These are phyloP conservation scores for Athetis lepigone DNA, from an alignment of 2,888 invertebrate species.

Conservation along the genomic window DNA sequence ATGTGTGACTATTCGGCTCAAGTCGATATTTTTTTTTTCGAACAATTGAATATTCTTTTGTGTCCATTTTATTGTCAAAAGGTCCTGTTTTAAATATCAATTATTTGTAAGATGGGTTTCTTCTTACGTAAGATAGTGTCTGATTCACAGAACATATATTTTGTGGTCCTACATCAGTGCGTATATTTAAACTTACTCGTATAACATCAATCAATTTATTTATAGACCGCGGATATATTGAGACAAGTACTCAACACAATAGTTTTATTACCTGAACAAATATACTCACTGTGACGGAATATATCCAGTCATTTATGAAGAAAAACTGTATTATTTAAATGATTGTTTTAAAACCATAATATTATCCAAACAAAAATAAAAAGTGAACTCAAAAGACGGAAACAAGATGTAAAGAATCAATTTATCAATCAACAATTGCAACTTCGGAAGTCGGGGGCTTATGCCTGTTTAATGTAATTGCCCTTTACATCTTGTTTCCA, in stretches of 20 bases:
- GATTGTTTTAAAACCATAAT: too few relatives aligned
- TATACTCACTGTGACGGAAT: not conserved
- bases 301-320: not conserved
- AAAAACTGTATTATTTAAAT: not conserved
- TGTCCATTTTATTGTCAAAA: not conserved
- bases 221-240: constrained; percentile 39
- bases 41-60: not conserved
- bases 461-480: too few relatives aligned
- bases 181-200: constrained; percentile 32
- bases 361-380: too few relatives aligned
- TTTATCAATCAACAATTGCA: too few relatives aligned
- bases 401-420: too few relatives aligned
- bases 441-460: too few relatives aligned
- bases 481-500: too few relatives aligned
- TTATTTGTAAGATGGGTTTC: too few relatives aligned
- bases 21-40: not conserved
- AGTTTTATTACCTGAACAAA: constrained; percentile 42
- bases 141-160: constrained; percentile 14
- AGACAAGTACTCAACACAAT: constrained; percentile 43
- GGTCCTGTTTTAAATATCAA: too few relatives aligned
- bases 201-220: constrained; percentile 27
- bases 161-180: constrained; percentile 4
- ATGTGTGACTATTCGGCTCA: not conserved
- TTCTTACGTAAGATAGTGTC: not conserved
- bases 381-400: too few relatives aligned